Base-by-base conservation (phyloP, 1,140 invertebrate species). In the Nylanderia fulva region DNA sequence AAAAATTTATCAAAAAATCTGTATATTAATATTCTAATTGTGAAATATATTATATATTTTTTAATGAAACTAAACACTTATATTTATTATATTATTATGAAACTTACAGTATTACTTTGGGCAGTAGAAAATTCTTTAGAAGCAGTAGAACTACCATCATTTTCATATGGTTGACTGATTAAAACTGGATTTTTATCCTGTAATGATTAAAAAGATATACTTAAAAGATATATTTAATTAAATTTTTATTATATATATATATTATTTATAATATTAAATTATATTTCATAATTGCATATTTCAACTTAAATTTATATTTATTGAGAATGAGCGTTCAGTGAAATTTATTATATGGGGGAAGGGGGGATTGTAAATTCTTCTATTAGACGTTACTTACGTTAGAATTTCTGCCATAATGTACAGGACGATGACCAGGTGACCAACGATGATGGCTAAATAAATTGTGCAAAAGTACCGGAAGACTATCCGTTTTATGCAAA, bases 361-460 rank as follows among this genome's bases (percentile, higher is more conserved):
- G n/a, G n/a, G n/a, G n/a, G 15, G 5, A 18, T 8, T 24, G 29
- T 21, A 80, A 48, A 69, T 80, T 24, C 39, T 27, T 13, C 11
- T 24, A 11, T 66, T 83, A 27, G 5, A 61, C 27, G 15, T n/a
- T 86, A 88, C 82, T 90, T 80, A 90, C 89, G 15, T 76, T 24
- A 21, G 39, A 4, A 13, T 27, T 54, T 76, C 61, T 29, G 18
- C 11, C 11, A 11, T 83, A 18, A 7, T 45, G 4, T 3, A 29
- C 0, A 11, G 63, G 56, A 11, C 42, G 24, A 64, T 29, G 63
- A 33, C 29, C 29, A 33, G 29, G 18, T 15, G 2, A 27, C 5
- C 2, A 0, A 61, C 45, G 75, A 64, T 42, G 77, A 13, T 29
- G 39, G 4, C 9, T n/a, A 15, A 87, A 15, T 15, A 75, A 0